Conservation (phyloP, 2,113 vertebrate species). For the Orycteropus afer region DNA sequence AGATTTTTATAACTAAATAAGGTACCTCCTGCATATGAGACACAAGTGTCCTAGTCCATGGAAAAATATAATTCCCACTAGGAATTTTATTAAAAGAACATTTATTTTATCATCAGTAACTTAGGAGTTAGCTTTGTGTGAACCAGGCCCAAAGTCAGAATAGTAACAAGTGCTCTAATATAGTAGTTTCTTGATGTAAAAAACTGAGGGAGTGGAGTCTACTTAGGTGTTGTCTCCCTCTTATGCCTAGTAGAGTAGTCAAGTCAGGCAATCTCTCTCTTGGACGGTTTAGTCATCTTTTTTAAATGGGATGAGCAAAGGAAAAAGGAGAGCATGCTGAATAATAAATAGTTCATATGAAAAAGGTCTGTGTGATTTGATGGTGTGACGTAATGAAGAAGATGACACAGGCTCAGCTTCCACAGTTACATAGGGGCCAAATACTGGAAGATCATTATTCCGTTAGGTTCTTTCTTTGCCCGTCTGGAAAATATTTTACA, state of each 20-base stretch:
- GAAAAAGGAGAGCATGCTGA: not conserved
- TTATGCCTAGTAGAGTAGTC: not conserved
- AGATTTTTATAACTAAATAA: not conserved
- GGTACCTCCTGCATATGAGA: conserved; percentile 17
- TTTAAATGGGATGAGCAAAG: not conserved
- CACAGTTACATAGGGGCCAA: not conserved
- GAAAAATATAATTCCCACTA: not conserved
- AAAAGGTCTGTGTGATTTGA: not conserved
- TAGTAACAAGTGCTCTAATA: not conserved
- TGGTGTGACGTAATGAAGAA: not conserved
- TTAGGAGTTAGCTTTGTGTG: not conserved
- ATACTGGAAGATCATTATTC: not conserved
- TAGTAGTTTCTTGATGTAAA: not conserved
- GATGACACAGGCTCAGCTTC: not conserved
- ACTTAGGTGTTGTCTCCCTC: not conserved
- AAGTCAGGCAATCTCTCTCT: not conserved
- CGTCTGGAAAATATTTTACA: conserved; percentile 25
- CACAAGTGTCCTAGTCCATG: not conserved
- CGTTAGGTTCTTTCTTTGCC: not conserved
- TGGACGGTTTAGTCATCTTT: not conserved
- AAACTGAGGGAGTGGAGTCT: not conserved
- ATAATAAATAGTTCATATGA: not conserved
- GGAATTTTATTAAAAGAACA: conserved; percentile 1
- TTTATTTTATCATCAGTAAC: not conserved
- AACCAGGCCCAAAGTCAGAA: not conserved